These are phyloP conservation scores for Bombylius major DNA, from an alignment of 2,888 invertebrate species.

Conservation along the genomic window DNA sequence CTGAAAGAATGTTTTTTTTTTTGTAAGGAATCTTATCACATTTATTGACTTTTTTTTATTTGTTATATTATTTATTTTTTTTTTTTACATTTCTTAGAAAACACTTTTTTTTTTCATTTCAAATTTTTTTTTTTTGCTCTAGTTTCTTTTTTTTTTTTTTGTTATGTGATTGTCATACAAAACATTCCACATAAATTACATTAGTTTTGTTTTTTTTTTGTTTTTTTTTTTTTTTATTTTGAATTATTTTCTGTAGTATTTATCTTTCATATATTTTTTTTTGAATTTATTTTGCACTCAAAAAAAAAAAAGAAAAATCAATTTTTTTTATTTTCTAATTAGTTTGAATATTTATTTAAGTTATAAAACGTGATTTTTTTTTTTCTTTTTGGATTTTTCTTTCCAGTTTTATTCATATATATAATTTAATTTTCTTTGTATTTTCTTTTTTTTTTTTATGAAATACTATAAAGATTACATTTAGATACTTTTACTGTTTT, in stretches of 20 bases:
- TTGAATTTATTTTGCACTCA: no score
- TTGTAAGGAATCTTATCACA: slow-evolving; percentile 34
- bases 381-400: no score
- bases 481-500: no score
- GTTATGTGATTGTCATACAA: slow-evolving; percentile 39
- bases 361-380: no score
- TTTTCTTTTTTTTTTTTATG: no score
- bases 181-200: slow-evolving; percentile 38
- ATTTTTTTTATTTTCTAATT: no score
- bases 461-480: no score
- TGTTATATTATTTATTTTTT: slow-evolving; percentile 8
- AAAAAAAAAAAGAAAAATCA: no score
- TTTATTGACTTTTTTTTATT: slow-evolving; percentile 31
- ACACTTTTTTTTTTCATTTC: slow-evolving; percentile 5
- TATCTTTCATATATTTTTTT: not conserved
- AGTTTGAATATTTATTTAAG: no score
- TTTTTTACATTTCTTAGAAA: slow-evolving; percentile 15
- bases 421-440: no score
- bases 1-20: not conserved
- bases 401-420: no score
- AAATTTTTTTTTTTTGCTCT: slow-evolving; percentile 7
- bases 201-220: slow-evolving; percentile 22
- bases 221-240: not conserved
- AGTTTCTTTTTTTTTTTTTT: slow-evolving; percentile 17
- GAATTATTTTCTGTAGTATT: not conserved